These are phyloP conservation scores for Drosophila truncata DNA, from an alignment of 1,140 invertebrate genomes.

Conservation along the genomic window DNA sequence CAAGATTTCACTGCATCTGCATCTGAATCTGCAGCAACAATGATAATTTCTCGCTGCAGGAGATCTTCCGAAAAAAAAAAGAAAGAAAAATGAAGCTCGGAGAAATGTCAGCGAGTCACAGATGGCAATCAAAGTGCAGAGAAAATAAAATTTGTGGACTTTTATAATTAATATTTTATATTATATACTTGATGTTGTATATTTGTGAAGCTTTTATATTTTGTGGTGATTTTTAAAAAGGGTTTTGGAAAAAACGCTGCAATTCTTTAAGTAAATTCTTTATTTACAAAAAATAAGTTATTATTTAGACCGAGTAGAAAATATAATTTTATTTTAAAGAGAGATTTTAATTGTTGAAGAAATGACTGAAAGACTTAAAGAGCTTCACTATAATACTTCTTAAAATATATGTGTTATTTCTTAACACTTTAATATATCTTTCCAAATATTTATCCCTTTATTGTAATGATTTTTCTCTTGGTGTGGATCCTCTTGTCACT, in stretches of 20 bases:
- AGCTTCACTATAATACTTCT: too few relatives aligned
- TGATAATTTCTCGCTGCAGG: constrained; percentile 71
- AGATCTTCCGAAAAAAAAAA: constrained; percentile 76
- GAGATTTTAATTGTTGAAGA: too few relatives aligned
- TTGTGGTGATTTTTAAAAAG: background rate
- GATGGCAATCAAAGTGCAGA: constrained; percentile 15
- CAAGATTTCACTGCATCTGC: constrained; percentile 72
- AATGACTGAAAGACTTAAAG: too few relatives aligned
- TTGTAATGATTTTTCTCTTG: background rate
- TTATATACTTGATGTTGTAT: too few relatives aligned
- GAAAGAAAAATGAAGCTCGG: constrained; percentile 28
- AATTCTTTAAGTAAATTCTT: background rate
- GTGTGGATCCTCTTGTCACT: constrained; percentile 58
- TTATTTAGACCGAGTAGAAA: too few relatives aligned
- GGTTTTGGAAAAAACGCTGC: too few relatives aligned
- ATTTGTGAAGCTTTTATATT: background rate
- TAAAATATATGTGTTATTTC: too few relatives aligned
- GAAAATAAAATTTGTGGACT: background rate
- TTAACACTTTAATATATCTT: background rate
- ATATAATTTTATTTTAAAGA: too few relatives aligned
- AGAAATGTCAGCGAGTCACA: constrained; percentile 60
- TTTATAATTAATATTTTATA: background rate
- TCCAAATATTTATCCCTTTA: too few relatives aligned
- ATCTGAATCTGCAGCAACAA: constrained; percentile 55
- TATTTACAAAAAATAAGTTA: too few relatives aligned